A percentile compares a stretch with the other conserved stretches of the same genome.
Evolutionary conservation across 2,888 invertebrate genomes (phyloP).

Genomic region (Stenotaenia linearis): DNA sequence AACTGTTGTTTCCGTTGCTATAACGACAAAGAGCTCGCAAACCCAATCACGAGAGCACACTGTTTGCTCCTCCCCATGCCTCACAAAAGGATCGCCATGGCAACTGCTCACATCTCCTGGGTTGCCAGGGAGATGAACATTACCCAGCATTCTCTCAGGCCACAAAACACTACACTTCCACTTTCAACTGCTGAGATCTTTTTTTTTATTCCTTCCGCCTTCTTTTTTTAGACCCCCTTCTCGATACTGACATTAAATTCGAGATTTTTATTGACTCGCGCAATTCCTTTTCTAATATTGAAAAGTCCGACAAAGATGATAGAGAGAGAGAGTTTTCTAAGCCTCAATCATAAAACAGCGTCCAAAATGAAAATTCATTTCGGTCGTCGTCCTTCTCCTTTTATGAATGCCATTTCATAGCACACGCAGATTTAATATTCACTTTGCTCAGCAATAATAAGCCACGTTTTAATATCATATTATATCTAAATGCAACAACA

Average conservation of each 20-base stretch:
- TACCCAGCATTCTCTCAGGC: conserved; percentile 5
- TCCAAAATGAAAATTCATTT: conserved; percentile 23
- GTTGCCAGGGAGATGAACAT: conserved; percentile 17
- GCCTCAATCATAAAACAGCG: not conserved
- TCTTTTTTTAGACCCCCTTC: not conserved
- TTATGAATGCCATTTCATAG: conserved; percentile 1
- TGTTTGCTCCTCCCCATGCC: conserved; percentile 10
- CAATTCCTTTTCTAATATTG: conserved; percentile 8
- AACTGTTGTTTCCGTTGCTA: conserved; percentile 27
- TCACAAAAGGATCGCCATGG: conserved; percentile 3
- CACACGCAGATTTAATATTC: conserved; percentile 26
- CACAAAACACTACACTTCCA: conserved; percentile 27
- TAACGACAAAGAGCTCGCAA: conserved; percentile 28
- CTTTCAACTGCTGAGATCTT: not conserved
- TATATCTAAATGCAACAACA: not conserved
- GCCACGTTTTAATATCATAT: conserved; percentile 17
- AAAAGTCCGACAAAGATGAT: not conserved
- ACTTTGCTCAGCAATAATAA: conserved; percentile 24
- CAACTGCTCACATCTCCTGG: conserved; percentile 13
- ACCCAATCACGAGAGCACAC: conserved; percentile 27
- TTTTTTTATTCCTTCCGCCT: not conserved
- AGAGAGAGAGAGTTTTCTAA: not conserved
- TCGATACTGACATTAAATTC: not conserved
- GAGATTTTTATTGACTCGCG: not conserved
- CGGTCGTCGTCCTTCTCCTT: conserved; percentile 7